These are phyloP conservation scores for Protodeltote pygarga DNA, from an alignment of 2,888 invertebrate species.

Conservation along the genomic window DNA sequence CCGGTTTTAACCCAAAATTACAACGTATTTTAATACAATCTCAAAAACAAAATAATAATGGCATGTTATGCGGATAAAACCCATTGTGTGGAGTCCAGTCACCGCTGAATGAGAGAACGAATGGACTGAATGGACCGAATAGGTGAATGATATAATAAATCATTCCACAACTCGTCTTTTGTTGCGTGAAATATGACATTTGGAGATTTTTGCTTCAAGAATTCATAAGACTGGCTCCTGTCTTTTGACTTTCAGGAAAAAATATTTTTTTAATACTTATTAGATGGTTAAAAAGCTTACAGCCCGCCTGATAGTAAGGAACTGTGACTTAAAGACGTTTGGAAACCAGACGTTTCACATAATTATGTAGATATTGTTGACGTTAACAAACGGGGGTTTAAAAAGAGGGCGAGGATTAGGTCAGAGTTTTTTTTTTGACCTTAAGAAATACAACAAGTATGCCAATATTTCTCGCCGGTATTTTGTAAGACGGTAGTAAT, in stretches of 20 bases:
- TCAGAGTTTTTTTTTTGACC: too few species aligned
- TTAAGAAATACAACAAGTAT: too few species aligned
- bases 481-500: too few species aligned
- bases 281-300: too few species aligned
- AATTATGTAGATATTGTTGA: too few species aligned
- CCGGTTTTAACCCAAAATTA: neutral
- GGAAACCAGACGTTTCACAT: too few species aligned
- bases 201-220: constrained; percentile 31
- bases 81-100: constrained; percentile 37
- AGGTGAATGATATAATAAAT: constrained; percentile 54
- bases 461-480: too few species aligned
- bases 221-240: constrained; percentile 33
- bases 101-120: constrained; percentile 44
- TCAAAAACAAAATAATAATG: constrained; percentile 20
- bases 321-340: too few species aligned
- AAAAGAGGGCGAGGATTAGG: too few species aligned
- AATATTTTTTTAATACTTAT: neutral
- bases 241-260: constrained; percentile 11
- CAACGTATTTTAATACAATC: constrained; percentile 11
- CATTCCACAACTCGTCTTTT: constrained; percentile 46
- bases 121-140: constrained; percentile 44
- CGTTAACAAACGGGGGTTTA: too few species aligned
- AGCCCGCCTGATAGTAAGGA: too few species aligned
- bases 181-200: constrained; percentile 50
- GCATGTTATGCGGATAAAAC: constrained; percentile 21